These are phyloP conservation scores for Hirtodrosophila duncani DNA, from an alignment of 2,888 invertebrate species.

Conservation along the genomic window DNA sequence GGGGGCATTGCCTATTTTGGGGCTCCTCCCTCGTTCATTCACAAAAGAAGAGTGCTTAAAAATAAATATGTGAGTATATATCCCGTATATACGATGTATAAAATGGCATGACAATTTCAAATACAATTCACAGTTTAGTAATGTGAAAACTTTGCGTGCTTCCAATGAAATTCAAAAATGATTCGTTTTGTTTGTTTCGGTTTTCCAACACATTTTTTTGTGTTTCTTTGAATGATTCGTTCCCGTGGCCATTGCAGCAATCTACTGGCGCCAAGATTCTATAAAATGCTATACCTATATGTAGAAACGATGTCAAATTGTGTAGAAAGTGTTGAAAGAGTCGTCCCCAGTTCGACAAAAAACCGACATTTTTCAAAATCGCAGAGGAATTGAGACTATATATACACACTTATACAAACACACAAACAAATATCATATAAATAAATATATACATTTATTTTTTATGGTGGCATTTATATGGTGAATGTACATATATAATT, in stretches of 20 bases:
- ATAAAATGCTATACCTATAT: slow-evolving; percentile 39
- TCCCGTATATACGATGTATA: too few species aligned
- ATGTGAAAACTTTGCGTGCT: slow-evolving; percentile 26
- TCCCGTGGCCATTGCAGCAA: slow-evolving; percentile 46
- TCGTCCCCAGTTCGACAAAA: slow-evolving; percentile 33
- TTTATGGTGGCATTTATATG: slow-evolving; percentile 25
- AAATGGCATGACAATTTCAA: slow-evolving; percentile 34
- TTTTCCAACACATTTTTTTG: not conserved
- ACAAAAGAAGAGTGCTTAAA: slow-evolving; percentile 9
- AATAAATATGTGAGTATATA: too few species aligned
- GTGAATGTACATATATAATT: slow-evolving; percentile 47
- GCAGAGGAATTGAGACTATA: slow-evolving; percentile 10
- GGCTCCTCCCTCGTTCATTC: slow-evolving; percentile 24
- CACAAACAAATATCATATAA: slow-evolving; percentile 13
- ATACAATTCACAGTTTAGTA: slow-evolving; percentile 38
- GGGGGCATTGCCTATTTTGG: slow-evolving; percentile 63
- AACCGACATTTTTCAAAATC: slow-evolving; percentile 55
- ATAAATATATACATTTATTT: slow-evolving; percentile 28
- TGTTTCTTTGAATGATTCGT: slow-evolving; percentile 2
- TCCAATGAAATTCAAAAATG: slow-evolving; percentile 50
- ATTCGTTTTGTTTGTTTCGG: slow-evolving; percentile 29
- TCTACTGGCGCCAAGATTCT: slow-evolving; percentile 67
- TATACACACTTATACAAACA: slow-evolving; percentile 17
- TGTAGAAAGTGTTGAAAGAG: slow-evolving; percentile 52
- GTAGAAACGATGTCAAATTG: slow-evolving; percentile 52